Base-by-base conservation (phyloP, 2,888 invertebrate genomes). In the Cryptocheilus praepositus region DNA sequence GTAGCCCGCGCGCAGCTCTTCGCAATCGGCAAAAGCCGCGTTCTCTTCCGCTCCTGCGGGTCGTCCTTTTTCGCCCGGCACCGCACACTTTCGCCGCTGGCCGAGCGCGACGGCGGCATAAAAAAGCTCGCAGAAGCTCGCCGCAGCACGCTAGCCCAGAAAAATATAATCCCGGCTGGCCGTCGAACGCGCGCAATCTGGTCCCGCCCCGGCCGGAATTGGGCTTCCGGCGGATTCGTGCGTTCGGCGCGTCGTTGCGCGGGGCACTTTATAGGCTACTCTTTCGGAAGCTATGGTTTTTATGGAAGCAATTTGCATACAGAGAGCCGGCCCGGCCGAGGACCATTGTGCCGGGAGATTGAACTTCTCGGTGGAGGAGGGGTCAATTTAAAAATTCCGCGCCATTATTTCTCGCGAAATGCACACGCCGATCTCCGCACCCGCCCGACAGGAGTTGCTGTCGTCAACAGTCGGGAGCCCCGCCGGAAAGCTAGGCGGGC, bases 241-340 rank as follows among this genome's bases (percentile, higher is more conserved):
- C 15, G 18, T 5, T 43, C 7, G 15, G 21, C 28, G 18, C 28
- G 46, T 51, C 58, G 58, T 67, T 74, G 58, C 67, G 60, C 36
- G 45, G n/a, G 21, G 46, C 36, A 36, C 11, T 36, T 36, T 36
- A 36, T 36, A 36, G 36, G 8, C 36, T 11, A 60, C 60, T 71
- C 67, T 66, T 67, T 44, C 28, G 66, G 67, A 73, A 66, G 69
- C 71, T 73, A 67, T 75, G 72, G 73, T 82, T 82, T 81, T 82
- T 79, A 81, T 79, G 73, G 70, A 75, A 67, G 76, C 80, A 79
- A 82, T 83, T 83, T 83, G 74, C 83, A 83, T 83, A 77, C 69
- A 75, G 75, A 82, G 69, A 70, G 77, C 71, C 61, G 60, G 63
- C 69, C 51, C 75, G 36, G 11, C 36, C 36, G 36, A 36, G 36